phyloP scores from a whole-genome alignment of 2,797 vertebrate species.

The Eutrigla gurnardus region DNA sequence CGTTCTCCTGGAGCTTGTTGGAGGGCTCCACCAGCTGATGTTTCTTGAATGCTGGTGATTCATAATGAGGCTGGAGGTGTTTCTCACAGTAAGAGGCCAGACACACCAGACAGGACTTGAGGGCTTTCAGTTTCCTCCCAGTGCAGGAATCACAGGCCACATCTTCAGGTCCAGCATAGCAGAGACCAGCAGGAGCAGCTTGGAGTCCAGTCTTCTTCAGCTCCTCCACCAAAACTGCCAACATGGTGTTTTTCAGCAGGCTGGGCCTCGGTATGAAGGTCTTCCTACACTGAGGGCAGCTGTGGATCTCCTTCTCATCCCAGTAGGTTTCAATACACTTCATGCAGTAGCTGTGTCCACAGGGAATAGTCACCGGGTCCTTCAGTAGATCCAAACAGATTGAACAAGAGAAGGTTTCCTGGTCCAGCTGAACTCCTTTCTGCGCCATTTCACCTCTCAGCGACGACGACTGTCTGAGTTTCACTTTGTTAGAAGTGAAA shows the following conservation, averaged over 20 bases:
- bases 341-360: background rate
- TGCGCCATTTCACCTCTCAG: slow-evolving; percentile 4
- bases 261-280: slow-evolving; percentile 1
- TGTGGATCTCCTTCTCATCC: background rate
- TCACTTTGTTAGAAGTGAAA: background rate
- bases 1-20: slow-evolving; percentile 17
- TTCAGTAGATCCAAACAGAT: slow-evolving; percentile 1
- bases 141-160: background rate
- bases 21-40: slow-evolving; percentile 21
- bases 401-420: background rate
- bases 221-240: background rate
- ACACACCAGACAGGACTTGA: background rate
- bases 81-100: background rate
- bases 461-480: background rate
- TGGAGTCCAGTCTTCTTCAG: background rate
- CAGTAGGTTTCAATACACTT: background rate
- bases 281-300: slow-evolving; percentile 20
- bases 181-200: slow-evolving; percentile 8
- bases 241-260: background rate
- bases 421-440: slow-evolving; percentile 6
- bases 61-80: slow-evolving; percentile 9
- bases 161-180: slow-evolving; percentile 20
- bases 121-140: background rate
- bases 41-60: rapidly evolving
- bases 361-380: background rate